Percentiles rank a stretch among this genome's conserved stretches.
These are phyloP conservation scores for Lithophane semibrunnea DNA, from an alignment of 2,888 invertebrate genomes.

Conservation along the genomic window DNA sequence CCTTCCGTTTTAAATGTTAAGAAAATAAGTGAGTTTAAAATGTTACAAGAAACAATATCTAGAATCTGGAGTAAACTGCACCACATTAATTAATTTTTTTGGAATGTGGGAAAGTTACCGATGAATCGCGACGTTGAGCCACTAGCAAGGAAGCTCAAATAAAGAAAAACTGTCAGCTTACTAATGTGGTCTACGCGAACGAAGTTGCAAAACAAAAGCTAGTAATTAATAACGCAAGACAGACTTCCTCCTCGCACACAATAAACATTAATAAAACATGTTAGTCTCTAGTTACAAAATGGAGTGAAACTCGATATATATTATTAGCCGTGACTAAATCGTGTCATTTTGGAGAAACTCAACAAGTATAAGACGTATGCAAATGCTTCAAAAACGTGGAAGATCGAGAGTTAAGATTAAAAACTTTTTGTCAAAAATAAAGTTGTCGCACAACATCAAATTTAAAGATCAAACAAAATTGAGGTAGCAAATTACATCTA, in stretches of 20 bases:
- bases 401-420: conserved; percentile 29
- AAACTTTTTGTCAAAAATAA: neutral
- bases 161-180: conserved; percentile 60
- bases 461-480: neutral
- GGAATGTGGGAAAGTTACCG: conserved; percentile 53
- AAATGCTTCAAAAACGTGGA: conserved; percentile 16
- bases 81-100: conserved; percentile 28
- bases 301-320: conserved; percentile 61
- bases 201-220: conserved; percentile 59
- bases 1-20: neutral
- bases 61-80: neutral
- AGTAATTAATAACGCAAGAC: conserved; percentile 62
- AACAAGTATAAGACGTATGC: conserved; percentile 24
- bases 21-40: neutral
- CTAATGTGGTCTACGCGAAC: conserved; percentile 57
- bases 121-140: conserved; percentile 47
- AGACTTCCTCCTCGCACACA: conserved; percentile 61
- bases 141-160: conserved; percentile 38
- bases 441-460: neutral
- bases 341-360: conserved; percentile 47
- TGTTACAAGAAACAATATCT: conserved; percentile 5
- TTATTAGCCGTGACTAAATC: conserved; percentile 57
- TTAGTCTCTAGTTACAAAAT: conserved; percentile 52
- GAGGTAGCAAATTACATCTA: neutral
- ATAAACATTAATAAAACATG: conserved; percentile 64